Percentiles rank a stretch among this genome's conserved stretches.
Conservation (phyloP, 2,888 invertebrate genomes). For the Sabatieria punctata region DNA sequence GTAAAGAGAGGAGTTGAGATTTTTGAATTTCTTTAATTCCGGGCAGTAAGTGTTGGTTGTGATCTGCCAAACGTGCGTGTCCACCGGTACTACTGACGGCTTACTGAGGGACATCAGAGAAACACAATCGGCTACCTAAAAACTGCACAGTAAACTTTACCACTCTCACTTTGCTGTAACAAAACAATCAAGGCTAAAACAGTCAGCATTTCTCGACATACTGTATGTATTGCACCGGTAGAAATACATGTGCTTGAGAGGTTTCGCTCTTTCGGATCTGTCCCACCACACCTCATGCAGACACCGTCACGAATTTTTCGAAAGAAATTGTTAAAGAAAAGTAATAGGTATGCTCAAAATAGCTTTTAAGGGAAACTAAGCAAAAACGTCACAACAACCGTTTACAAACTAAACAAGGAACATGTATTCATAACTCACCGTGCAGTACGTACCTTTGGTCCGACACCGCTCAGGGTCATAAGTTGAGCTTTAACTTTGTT, state of each 20-base stretch:
- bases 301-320: no score
- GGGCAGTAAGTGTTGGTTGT: constrained; percentile 37
- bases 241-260: no score
- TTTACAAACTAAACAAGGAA: no score
- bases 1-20: constrained; percentile 62
- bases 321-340: no score
- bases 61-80: constrained; percentile 86
- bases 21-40: constrained; percentile 11
- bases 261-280: no score
- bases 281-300: no score
- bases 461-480: constrained; percentile 66
- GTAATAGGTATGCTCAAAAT: no score
- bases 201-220: no score
- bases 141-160: constrained; percentile 11
- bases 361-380: no score
- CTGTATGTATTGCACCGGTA: no score
- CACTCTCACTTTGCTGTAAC: constrained; percentile 1
- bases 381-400: no score
- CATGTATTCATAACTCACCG: no score
- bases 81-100: constrained; percentile 71
- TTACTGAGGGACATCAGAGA: constrained; percentile 87
- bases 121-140: constrained; percentile 84
- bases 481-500: constrained; percentile 56
- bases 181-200: not conserved
- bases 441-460: constrained; percentile 69